A percentile compares a stretch with the other conserved stretches of the same genome.
Evolutionary conservation across 1,140 invertebrate genomes (phyloP).

Genomic region (Scaptomyza montana): DNA sequence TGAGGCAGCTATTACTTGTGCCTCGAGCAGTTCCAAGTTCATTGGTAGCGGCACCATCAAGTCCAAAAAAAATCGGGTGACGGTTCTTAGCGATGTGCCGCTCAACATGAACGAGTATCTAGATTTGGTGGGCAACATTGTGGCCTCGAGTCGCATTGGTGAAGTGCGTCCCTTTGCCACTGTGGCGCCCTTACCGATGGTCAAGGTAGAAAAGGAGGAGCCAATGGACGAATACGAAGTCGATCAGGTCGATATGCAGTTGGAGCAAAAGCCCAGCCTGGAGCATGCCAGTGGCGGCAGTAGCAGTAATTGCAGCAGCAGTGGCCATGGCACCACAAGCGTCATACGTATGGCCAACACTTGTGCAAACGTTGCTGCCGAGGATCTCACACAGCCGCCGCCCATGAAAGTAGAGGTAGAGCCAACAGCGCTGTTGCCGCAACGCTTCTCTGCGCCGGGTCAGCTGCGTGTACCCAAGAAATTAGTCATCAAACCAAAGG

Average conservation of each 20-base stretch:
- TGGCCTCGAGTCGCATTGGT: slow-evolving; percentile 76
- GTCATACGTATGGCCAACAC: slow-evolving; percentile 81
- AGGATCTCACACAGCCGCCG: slow-evolving; percentile 68
- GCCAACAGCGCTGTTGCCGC: slow-evolving; percentile 50
- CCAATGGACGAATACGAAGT: slow-evolving; percentile 70
- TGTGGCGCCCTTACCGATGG: slow-evolving; percentile 66
- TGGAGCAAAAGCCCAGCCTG: slow-evolving; percentile 57
- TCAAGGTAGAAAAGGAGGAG: slow-evolving; percentile 81
- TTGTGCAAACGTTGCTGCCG: slow-evolving; percentile 35
- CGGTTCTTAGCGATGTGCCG: slow-evolving; percentile 79
- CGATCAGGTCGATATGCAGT: slow-evolving; percentile 4
- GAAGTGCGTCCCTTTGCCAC: slow-evolving; percentile 62
- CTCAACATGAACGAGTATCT: slow-evolving; percentile 81
- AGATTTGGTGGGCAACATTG: slow-evolving; percentile 79
- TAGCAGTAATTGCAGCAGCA: slow-evolving; percentile 25
- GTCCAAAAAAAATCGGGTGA: slow-evolving; percentile 76
- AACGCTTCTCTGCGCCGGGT: slow-evolving; percentile 49
- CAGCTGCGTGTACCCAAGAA: slow-evolving; percentile 77
- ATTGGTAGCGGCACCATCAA: slow-evolving; percentile 31
- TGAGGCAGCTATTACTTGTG: slow-evolving; percentile 22
- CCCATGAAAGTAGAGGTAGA: slow-evolving; percentile 68
- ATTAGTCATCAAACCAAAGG: slow-evolving; percentile 82
- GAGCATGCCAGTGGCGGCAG: slow-evolving; percentile 47
- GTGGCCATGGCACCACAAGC: slow-evolving; percentile 67
- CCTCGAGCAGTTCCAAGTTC: slow-evolving; percentile 25